phyloP scores from a whole-genome alignment of 2,113 vertebrate species.

The Anoura caudifer region DNA sequence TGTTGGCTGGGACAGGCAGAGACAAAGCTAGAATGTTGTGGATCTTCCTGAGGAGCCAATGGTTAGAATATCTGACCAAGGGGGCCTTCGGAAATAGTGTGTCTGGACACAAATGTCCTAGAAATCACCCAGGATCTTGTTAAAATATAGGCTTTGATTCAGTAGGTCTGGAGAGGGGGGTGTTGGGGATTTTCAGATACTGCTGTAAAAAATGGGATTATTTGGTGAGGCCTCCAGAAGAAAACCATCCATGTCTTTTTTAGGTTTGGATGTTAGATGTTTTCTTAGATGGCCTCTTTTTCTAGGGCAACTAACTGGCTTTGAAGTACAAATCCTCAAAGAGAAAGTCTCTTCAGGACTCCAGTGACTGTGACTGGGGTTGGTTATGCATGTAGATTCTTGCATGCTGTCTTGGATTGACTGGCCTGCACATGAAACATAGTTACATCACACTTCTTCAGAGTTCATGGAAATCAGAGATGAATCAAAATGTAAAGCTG shows the following conservation, averaged over 20 bases:
- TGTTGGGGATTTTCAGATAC: background rate
- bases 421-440: background rate
- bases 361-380: accelerated
- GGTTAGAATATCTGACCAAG: background rate
- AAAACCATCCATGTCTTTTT: background rate
- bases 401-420: background rate
- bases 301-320: background rate
- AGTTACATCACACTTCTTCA: background rate
- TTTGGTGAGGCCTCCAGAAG: background rate
- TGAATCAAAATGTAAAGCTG: background rate
- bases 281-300: background rate
- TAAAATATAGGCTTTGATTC: background rate
- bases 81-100: background rate
- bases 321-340: background rate
- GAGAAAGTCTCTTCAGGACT: background rate
- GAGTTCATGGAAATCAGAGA: background rate
- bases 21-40: background rate
- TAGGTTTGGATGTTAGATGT: background rate
- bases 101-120: background rate
- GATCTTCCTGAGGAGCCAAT: background rate
- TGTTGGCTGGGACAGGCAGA: background rate
- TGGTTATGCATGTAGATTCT: background rate
- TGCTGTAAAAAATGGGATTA: background rate
- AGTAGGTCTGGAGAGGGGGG: background rate
- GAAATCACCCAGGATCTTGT: background rate